Percentiles rank a stretch among this genome's conserved stretches.
phyloP scores from a whole-genome alignment of 2,113 vertebrate genomes.

The Dinomys branickii region DNA sequence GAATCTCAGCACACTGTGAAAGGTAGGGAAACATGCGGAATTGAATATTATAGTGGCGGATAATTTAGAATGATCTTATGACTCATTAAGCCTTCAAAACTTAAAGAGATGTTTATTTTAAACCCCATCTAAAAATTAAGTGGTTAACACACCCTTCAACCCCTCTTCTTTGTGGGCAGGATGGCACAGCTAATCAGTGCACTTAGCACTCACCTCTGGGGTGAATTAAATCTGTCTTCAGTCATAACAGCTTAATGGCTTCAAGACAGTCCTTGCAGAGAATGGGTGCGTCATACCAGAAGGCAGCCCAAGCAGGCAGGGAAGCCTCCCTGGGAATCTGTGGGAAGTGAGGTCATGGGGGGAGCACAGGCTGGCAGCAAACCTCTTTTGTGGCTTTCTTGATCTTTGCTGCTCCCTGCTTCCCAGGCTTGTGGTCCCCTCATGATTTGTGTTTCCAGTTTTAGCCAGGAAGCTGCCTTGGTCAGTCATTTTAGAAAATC shows the following conservation, averaged over 20 bases:
- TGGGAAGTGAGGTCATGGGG: neutral
- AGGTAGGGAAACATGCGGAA: neutral
- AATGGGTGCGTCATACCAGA: neutral
- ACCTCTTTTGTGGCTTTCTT: neutral
- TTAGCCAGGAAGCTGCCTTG: neutral
- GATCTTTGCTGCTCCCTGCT: neutral
- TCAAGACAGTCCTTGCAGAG: neutral
- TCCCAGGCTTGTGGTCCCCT: neutral
- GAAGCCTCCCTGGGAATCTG: neutral
- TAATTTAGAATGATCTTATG: slow-evolving; percentile 61
- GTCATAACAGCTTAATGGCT: slow-evolving; percentile 20
- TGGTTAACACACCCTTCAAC: slow-evolving; percentile 27
- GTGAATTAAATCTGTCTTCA: slow-evolving; percentile 53
- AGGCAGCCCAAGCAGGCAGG: neutral
- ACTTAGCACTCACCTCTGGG: slow-evolving; percentile 23
- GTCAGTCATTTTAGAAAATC: too few relatives aligned
- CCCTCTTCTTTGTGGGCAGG: neutral
- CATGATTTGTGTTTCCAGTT: neutral
- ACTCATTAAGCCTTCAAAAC: slow-evolving; percentile 68
- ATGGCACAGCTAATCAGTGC: slow-evolving; percentile 36
- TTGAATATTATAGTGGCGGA: neutral
- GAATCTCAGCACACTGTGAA: neutral
- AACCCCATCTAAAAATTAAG: slow-evolving; percentile 59
- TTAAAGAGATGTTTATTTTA: slow-evolving; percentile 68
- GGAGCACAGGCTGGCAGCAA: neutral